Evolutionary conservation across 1,140 invertebrate species (phyloP), one percentile per base, ranked within the genome.

Genomic region (Leptopilina clavipes): DNA sequence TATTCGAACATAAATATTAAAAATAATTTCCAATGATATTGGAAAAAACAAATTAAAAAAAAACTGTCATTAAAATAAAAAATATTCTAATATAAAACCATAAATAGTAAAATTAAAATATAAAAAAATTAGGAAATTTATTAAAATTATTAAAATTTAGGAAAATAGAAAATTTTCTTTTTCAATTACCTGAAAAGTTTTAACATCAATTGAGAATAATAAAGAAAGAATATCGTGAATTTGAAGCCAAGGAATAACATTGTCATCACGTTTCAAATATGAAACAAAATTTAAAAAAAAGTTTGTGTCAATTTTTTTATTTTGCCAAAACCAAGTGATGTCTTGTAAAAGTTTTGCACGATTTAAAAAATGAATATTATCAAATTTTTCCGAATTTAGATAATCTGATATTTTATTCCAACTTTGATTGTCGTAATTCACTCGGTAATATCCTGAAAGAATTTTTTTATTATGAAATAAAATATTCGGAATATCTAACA

Each of bases 171-270:
- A 31, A 31, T 31, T 3, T 6, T 31, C 6, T 3, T 31, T 31
- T 31, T 3, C 1, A 48, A 5, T 48, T 48, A 52, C 48, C 48
- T n/a, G 14, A 52, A 52, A 52, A 17, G 14, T 52, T 17, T 17
- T 1, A 8, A n/a, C 14, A n/a, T 52, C 48, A 52, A 17, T 52
- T 3, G 1, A 3, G 6, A 17, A 52, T 0, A 1, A 1, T 5
- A 52, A 52, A 6, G 14, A 1, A 52, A 52, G 17, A 52, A 52
- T 52, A 6, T 17, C 6, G 5, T n/a, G 6, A 52, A n/a, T 0
- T 52, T 52, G 14, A 52, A 52, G n/a, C 14, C 48, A 52, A 52
- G 48, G 48, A 17, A 52, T 52, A 52, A 52, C 48, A 52, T 52
- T 52, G n/a, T 3, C 17, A 17, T 52, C 48, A 52, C 5, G 14